Percentiles rank a stretch among this genome's conserved stretches.
phyloP scores from a whole-genome alignment of 2,113 vertebrate species.

The Corythornis vintsioides region DNA sequence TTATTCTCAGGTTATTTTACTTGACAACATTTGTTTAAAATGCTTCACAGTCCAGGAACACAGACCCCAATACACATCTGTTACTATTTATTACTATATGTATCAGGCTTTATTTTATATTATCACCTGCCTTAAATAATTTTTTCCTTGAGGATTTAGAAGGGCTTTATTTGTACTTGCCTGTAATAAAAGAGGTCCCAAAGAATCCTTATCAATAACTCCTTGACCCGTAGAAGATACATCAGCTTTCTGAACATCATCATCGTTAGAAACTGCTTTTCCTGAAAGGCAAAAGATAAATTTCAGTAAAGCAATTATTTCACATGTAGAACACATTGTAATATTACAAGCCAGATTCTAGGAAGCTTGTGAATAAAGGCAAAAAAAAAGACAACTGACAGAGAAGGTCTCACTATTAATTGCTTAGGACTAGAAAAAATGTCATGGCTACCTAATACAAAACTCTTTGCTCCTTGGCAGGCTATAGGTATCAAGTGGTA shows the following conservation, averaged over 20 bases:
- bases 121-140: neutral
- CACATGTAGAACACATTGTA: neutral
- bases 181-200: slow-evolving; percentile 95
- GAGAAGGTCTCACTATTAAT: neutral
- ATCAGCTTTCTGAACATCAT: slow-evolving; percentile 98
- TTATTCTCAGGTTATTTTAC: neutral
- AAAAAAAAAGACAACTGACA: neutral
- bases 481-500: neutral
- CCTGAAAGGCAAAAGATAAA: slow-evolving; percentile 75
- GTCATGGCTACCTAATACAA: neutral
- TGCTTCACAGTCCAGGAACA: neutral
- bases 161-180: slow-evolving; percentile 71
- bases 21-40: neutral
- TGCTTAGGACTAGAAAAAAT: neutral
- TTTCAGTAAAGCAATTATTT: neutral
- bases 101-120: neutral
- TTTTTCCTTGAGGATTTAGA: neutral
- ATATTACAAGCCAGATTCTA: neutral
- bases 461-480: neutral
- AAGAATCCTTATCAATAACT: slow-evolving; percentile 97
- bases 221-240: slow-evolving; percentile 97
- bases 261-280: slow-evolving; percentile 89
- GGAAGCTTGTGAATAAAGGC: neutral
- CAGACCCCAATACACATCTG: neutral
- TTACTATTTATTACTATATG: neutral